Conservation (phyloP, 2,888 invertebrate species). For the Limnephilus marmoratus region DNA sequence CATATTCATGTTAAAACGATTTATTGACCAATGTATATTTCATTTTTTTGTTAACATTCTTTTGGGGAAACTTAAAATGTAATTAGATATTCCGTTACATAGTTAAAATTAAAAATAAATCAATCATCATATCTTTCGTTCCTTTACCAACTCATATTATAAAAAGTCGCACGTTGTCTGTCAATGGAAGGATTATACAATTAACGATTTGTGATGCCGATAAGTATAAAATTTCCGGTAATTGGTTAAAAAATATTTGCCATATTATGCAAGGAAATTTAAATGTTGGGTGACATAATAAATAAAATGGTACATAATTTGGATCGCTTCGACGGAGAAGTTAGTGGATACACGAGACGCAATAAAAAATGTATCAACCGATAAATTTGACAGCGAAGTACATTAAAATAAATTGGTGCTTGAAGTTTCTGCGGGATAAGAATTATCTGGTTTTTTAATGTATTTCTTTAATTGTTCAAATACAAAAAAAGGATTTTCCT, state of each 20-base stretch:
- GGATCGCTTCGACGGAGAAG: background rate
- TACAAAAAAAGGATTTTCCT: too few relatives aligned
- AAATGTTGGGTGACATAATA: background rate
- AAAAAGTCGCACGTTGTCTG: background rate
- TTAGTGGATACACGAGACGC: background rate
- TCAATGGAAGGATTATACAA: background rate
- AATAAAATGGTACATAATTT: background rate
- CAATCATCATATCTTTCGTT: too few relatives aligned
- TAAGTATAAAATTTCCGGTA: background rate
- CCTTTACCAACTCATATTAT: background rate
- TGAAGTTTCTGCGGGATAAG: background rate
- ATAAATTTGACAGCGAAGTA: background rate
- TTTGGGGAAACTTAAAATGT: too few relatives aligned
- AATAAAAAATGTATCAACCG: background rate
- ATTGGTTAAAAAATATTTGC: background rate
- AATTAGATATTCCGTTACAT: too few relatives aligned
- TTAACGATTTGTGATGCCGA: background rate
- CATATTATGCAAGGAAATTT: background rate
- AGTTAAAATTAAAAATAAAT: too few relatives aligned
- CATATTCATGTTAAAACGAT: too few relatives aligned
- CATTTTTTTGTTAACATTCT: too few relatives aligned
- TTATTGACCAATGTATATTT: too few relatives aligned
- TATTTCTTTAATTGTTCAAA: too few relatives aligned
- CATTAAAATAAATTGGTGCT: background rate
- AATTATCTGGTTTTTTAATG: background rate